phyloP scores from a whole-genome alignment of 2,888 invertebrate species.

The Rhamnusium bicolor region DNA sequence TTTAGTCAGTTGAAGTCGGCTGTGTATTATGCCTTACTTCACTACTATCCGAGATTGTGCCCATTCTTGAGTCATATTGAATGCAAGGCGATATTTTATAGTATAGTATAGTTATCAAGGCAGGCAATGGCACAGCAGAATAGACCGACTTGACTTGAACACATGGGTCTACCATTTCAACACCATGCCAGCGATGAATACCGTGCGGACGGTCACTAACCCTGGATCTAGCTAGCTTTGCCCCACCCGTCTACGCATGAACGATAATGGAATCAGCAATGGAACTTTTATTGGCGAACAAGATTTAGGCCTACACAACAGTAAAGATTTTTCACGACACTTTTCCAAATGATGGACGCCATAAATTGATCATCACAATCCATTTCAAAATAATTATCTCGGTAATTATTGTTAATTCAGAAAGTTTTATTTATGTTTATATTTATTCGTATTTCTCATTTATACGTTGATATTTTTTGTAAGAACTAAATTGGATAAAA shows the following conservation, averaged over 20 bases:
- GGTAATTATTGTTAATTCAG: too few species aligned
- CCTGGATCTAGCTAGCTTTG: conserved; percentile 29
- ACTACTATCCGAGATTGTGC: neutral
- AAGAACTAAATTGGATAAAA: too few species aligned
- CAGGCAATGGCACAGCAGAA: neutral
- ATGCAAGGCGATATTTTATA: neutral
- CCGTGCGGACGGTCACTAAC: conserved; percentile 35
- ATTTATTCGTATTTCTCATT: too few species aligned
- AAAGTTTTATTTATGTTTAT: too few species aligned
- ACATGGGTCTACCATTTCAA: conserved; percentile 23
- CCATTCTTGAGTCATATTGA: neutral
- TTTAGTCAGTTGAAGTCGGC: too few species aligned
- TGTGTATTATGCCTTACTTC: neutral
- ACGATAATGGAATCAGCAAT: conserved; percentile 17
- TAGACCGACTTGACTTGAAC: neutral
- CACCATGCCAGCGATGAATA: conserved; percentile 15
- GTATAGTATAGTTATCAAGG: too few species aligned
- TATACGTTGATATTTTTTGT: too few species aligned
- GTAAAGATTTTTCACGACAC: too few species aligned
- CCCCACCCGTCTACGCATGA: conserved; percentile 8
- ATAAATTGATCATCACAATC: too few species aligned
- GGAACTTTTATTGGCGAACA: conserved; percentile 3
- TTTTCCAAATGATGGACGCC: too few species aligned
- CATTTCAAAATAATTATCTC: too few species aligned
- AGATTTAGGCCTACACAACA: neutral